Base-by-base conservation (phyloP, 2,888 invertebrate species). In the Polymixis lichenea region DNA sequence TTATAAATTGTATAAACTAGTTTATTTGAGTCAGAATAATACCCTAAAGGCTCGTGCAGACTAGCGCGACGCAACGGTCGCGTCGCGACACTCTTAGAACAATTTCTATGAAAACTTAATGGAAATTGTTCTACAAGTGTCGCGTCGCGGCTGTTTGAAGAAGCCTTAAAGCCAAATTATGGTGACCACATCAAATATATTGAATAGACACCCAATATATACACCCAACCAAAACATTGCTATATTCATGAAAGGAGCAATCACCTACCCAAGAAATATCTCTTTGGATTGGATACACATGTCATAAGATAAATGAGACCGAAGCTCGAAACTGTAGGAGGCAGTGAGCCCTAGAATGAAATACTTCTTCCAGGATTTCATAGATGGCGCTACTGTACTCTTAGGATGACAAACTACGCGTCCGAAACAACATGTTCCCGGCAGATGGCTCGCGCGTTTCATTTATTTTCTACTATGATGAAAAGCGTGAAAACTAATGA, bases 1-100 rank as follows among this genome's bases (percentile, higher is more conserved):
- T 86, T 83, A 84, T 79, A 75, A 76, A 84, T 86, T 84, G 55
- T 70, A 56, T 15, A 55, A 28, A 28, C 5, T 62, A 6, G 46
- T 69, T 82, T 53, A 62, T 73, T 73, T 73, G 11, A 53, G 9
- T 0, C n/a, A 22, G 1, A 22, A 8, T 38, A 13, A 17, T n/a
- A n/a, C n/a, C n/a, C n/a, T n/a, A n/a, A n/a, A n/a, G n/a, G n/a
- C n/a, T n/a, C n/a, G n/a, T n/a, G n/a, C n/a, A n/a, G n/a, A n/a
- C n/a, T n/a, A n/a, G n/a, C n/a, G n/a, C n/a, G n/a, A n/a, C n/a
- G n/a, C n/a, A n/a, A n/a, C n/a, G n/a, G n/a, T n/a, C n/a, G n/a
- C n/a, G n/a, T n/a, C n/a, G n/a, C n/a, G n/a, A n/a, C n/a, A n/a
- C n/a, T n/a, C n/a, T n/a, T n/a, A n/a, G n/a, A n/a, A n/a, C n/a